Conservation (phyloP, 1,140 invertebrate species). For the Pseudachorutes palmiensis region DNA sequence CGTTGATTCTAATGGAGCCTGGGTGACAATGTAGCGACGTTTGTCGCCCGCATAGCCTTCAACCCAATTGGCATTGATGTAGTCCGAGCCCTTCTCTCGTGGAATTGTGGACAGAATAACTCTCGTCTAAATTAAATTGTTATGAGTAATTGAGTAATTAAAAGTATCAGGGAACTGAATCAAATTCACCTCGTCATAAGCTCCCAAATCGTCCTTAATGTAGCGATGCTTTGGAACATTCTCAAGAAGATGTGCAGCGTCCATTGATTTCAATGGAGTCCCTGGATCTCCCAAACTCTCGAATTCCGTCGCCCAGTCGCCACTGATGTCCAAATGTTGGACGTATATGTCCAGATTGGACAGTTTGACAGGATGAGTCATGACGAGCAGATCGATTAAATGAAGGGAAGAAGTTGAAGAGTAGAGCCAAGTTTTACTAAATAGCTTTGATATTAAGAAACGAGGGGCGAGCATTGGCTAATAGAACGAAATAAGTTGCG, state of each 20-base stretch:
- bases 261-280: neutral
- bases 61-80: conserved; percentile 15
- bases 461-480: no score
- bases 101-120: neutral
- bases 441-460: no score
- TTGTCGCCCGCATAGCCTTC: neutral
- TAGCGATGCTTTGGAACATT: conserved; percentile 3
- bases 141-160: neutral
- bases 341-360: neutral
- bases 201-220: neutral
- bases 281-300: neutral
- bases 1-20: neutral
- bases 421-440: no score
- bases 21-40: conserved; percentile 6
- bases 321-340: neutral
- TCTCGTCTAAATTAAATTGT: neutral
- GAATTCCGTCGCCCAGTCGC: conserved; percentile 1
- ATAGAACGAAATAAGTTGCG: no score
- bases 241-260: neutral
- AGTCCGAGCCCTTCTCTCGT: neutral
- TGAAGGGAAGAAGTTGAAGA: no score
- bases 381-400: neutral
- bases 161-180: neutral
- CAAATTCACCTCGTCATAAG: conserved; percentile 4
- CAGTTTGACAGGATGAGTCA: neutral